Evolutionary conservation across 2,888 invertebrate genomes (phyloP), one percentile per base, ranked within the genome.

Genomic region (Phortica okadai): DNA sequence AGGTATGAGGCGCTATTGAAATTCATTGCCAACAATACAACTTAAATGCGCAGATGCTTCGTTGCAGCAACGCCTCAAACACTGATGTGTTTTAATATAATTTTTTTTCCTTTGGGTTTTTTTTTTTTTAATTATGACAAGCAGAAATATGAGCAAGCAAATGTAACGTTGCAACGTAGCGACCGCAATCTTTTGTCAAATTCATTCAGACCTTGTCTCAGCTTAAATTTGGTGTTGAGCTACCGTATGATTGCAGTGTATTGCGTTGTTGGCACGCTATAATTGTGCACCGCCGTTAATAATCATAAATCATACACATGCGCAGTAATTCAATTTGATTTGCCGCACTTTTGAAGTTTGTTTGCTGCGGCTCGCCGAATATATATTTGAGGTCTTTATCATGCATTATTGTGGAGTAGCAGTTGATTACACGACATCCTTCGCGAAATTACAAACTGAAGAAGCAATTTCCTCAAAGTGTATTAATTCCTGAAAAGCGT

Each of bases 11-110:
- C 25, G 25, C 62, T 62, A 62, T 62, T 67, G 42, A 67, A 67
- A 67, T 67, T 67, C 67, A 67, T 44, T 42, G 67, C 41, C 33
- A 67, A 67, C 67, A 67, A 67, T 44, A 14, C 67, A 42, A 62
- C 62, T 21, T 21, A 62, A 21, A 21, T 62, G 62, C 25, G 8
- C 56, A 62, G 25, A 79, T 80, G 77, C 74, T 77, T 72, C 73
- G 76, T 80, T 81, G 62, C 25, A 10, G 16, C 25, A 21, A 8
- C n/a, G 56, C 56, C 56, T 56, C 56, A 14, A 56, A 16, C 56
- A 56, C 16, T 33, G 33, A 33, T 33, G 33, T 33, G 33, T 33
- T 2, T 33, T 33, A 33, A 10, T 42, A 14, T 21, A 50, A 10
- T 21, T 74, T 62, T 7, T 14, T 41, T 4, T 66, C 21, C 21